These are phyloP conservation scores for Parelbella ahira DNA, from an alignment of 2,888 invertebrate species.

Conservation along the genomic window DNA sequence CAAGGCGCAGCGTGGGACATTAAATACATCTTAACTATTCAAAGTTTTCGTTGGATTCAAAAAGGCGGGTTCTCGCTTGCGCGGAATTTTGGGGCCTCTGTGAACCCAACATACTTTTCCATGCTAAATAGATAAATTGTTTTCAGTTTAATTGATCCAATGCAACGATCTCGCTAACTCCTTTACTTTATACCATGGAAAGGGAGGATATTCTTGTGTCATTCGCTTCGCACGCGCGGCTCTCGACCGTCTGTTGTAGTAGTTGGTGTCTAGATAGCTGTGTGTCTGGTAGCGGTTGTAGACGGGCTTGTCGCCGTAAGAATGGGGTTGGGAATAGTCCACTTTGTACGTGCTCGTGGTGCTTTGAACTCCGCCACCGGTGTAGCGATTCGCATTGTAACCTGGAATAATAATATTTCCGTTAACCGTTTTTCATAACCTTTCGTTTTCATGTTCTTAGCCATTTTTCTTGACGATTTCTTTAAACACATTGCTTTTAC, in stretches of 20 bases:
- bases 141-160: slow-evolving; percentile 78
- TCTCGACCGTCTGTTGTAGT: slow-evolving; percentile 70
- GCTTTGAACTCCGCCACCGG: slow-evolving; percentile 57
- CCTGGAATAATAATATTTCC: slow-evolving; percentile 42
- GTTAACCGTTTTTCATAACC: no score
- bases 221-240: slow-evolving; percentile 59
- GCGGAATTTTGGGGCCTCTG: slow-evolving; percentile 46
- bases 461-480: no score
- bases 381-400: slow-evolving; percentile 65
- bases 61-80: slow-evolving; percentile 45
- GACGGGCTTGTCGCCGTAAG: slow-evolving; percentile 65
- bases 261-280: slow-evolving; percentile 55
- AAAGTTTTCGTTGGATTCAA: slow-evolving; percentile 63
- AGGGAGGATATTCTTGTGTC: slow-evolving; percentile 79
- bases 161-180: slow-evolving; percentile 84
- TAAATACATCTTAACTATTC: slow-evolving; percentile 32
- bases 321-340: slow-evolving; percentile 71
- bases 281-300: slow-evolving; percentile 71
- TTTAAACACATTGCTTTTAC: no score
- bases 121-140: slow-evolving; percentile 34
- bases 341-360: slow-evolving; percentile 74
- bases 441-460: no score
- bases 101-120: slow-evolving; percentile 70
- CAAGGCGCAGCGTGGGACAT: slow-evolving; percentile 47
- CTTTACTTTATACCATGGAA: slow-evolving; percentile 89